Conservation (phyloP, 2,888 invertebrate species). For the Erpobdella octoculata region DNA sequence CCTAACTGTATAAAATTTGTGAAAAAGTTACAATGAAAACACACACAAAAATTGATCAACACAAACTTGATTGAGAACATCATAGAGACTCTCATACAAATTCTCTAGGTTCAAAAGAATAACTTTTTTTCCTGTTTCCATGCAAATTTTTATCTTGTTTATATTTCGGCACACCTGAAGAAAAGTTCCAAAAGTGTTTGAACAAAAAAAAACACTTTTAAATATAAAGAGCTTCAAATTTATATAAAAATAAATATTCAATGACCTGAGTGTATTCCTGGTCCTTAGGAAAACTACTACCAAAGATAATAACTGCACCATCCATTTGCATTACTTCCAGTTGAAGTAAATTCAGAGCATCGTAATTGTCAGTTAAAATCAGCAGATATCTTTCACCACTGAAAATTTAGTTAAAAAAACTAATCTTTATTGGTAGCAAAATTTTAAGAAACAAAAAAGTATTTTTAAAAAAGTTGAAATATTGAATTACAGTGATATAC, state of each 20-base stretch:
- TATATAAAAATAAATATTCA: too few relatives aligned
- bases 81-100: slow-evolving; percentile 48
- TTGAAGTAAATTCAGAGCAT: slow-evolving; percentile 46
- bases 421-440: too few relatives aligned
- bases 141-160: slow-evolving; percentile 48
- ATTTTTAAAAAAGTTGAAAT: too few relatives aligned
- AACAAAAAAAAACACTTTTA: too few relatives aligned
- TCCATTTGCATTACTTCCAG: slow-evolving; percentile 41
- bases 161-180: slow-evolving; percentile 46
- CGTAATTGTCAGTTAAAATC: slow-evolving; percentile 48
- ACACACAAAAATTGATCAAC: too few relatives aligned
- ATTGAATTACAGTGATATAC: too few relatives aligned
- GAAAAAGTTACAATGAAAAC: too few relatives aligned
- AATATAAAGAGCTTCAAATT: too few relatives aligned
- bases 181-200: too few relatives aligned
- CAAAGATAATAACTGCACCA: slow-evolving; percentile 45
- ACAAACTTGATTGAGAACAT: slow-evolving; percentile 46
- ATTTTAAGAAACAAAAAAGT: too few relatives aligned
- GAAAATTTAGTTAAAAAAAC: too few relatives aligned
- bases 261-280: slow-evolving; percentile 46
- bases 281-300: slow-evolving; percentile 46
- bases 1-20: too few relatives aligned
- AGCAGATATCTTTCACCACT: slow-evolving; percentile 47
- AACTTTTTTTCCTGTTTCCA: slow-evolving; percentile 48
- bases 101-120: slow-evolving; percentile 47